phyloP scores from a whole-genome alignment of 2,113 vertebrate species.

The Psephotus haematonotus region DNA sequence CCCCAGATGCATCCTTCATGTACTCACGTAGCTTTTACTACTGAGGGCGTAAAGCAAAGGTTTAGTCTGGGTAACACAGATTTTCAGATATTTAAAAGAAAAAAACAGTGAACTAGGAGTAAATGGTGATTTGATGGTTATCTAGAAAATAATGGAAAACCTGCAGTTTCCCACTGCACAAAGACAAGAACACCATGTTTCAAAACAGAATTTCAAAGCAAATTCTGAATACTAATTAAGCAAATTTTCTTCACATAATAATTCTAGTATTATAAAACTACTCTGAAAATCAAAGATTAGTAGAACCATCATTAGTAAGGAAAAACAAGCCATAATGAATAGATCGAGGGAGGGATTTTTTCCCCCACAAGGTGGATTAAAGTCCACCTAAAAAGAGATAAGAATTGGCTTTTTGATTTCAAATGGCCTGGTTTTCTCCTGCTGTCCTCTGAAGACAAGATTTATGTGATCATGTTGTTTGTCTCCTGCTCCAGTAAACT shows the following conservation, averaged over 20 bases:
- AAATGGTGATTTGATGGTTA: background rate
- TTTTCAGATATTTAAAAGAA: background rate
- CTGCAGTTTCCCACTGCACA: background rate
- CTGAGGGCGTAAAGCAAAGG: background rate
- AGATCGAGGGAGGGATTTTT: background rate
- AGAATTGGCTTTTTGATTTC: background rate
- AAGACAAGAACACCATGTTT: background rate
- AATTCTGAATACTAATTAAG: background rate
- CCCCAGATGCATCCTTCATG: accelerated
- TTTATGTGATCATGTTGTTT: background rate
- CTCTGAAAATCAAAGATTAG: background rate
- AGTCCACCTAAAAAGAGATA: background rate
- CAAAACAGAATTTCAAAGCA: background rate
- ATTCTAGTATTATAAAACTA: background rate
- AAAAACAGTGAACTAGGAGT: background rate
- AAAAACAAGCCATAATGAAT: background rate
- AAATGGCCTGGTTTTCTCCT: background rate
- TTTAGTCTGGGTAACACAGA: background rate
- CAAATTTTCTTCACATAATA: background rate
- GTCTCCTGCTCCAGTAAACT: background rate
- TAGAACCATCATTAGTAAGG: background rate
- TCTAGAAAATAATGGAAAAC: background rate
- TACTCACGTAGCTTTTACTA: background rate
- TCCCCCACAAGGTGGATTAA: background rate
- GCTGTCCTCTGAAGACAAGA: background rate